Conservation (phyloP, 2,797 vertebrate species). For the Botia almorhae region DNA sequence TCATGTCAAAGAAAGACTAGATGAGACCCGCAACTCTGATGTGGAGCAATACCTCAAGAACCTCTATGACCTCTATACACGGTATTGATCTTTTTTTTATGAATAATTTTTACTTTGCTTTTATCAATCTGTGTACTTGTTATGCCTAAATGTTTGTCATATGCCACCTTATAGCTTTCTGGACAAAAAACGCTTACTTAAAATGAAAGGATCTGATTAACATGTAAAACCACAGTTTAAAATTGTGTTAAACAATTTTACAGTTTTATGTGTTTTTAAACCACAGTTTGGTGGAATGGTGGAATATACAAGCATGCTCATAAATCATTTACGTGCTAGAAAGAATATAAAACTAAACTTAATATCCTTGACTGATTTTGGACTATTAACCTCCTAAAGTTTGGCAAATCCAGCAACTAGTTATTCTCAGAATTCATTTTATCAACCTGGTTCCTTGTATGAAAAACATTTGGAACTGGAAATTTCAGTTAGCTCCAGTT, state of each 20-base stretch:
- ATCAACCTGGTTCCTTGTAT: no score
- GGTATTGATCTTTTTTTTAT: slow-evolving; percentile 72
- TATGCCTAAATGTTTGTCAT: no score
- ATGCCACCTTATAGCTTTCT: no score
- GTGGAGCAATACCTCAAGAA: slow-evolving; percentile 97
- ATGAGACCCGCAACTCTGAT: slow-evolving; percentile 90
- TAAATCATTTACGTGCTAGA: background rate
- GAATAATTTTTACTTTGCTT: no score
- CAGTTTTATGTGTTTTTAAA: no score
- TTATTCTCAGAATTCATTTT: no score
- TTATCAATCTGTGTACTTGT: no score
- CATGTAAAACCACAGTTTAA: background rate
- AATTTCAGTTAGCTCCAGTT: no score
- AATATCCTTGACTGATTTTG: background rate
- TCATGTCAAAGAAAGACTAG: slow-evolving; percentile 91
- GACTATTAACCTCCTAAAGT: background rate
- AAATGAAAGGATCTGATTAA: background rate
- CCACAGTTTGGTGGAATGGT: no score
- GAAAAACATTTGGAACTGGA: no score
- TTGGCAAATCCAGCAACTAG: background rate
- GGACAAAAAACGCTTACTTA: no score
- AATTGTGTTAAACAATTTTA: no score
- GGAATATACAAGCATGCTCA: background rate
- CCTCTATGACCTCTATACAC: slow-evolving; percentile 95
- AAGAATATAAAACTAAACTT: background rate